Evolutionary conservation across 2,113 vertebrate species (phyloP).

Genomic region (Callipepla californica): DNA sequence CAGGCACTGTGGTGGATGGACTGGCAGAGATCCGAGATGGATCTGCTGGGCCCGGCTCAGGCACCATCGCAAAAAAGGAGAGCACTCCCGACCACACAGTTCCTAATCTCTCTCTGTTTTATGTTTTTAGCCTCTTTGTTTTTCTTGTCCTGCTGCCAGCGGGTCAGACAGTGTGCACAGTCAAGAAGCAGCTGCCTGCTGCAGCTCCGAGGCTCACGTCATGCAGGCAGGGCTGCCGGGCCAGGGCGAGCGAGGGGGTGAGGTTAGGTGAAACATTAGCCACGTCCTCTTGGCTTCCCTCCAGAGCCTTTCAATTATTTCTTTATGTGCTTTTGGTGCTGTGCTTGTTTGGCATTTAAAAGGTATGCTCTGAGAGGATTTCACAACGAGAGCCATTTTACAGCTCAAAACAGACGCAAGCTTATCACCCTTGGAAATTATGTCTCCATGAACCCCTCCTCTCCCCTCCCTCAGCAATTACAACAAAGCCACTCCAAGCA

Average conservation of each 20-base stretch:
- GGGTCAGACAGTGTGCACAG: conserved; percentile 56
- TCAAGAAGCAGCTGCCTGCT: conserved; percentile 50
- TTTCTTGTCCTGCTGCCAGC: conserved; percentile 36
- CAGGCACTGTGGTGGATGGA: rapidly evolving
- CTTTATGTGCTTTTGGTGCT: conserved; percentile 76
- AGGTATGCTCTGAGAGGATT: conserved; percentile 70
- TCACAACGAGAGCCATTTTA: conserved; percentile 76
- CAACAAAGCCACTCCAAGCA: conserved; percentile 42
- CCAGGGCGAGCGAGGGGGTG: conserved; percentile 24
- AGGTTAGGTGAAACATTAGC: conserved; percentile 83
- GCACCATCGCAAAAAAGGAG: neutral
- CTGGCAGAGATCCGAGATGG: neutral
- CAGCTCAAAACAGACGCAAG: conserved; percentile 71
- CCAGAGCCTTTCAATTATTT: conserved; percentile 80
- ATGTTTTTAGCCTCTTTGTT: conserved; percentile 11
- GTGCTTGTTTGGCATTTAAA: conserved; percentile 71
- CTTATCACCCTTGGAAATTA: conserved; percentile 69
- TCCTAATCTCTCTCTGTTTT: neutral
- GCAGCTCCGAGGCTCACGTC: conserved; percentile 7
- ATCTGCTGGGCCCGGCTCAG: neutral
- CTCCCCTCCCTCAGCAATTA: conserved; percentile 40
- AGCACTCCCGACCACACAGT: rapidly evolving
- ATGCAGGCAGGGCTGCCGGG: conserved; percentile 7
- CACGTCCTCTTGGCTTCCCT: conserved; percentile 64
- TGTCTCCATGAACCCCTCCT: conserved; percentile 41